Base-by-base conservation (phyloP, 2,888 invertebrate genomes). In the Escarpia spicata region DNA sequence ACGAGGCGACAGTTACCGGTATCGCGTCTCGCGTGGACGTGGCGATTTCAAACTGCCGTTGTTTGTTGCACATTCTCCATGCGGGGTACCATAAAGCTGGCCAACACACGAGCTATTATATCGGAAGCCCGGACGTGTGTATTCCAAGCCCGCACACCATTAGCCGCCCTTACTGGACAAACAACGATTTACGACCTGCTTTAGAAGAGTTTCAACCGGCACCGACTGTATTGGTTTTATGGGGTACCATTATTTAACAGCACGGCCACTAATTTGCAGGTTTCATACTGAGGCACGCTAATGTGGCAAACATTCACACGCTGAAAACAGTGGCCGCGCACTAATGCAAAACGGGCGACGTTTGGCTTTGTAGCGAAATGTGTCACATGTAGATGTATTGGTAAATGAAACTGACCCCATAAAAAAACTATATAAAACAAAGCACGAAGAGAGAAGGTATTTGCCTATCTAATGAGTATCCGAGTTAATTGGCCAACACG, bases 61-160 rank as follows among this genome's bases (percentile, higher is more conserved):
- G 75, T n/a, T 75, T n/a, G 75, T 75, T 1, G 75, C 75, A 15
- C 15, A 15, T 6, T 26, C 75, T 75, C 75, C 75, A 75, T 75
- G 75, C 75, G 75, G 75, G 75, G 4, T 2, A 75, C 75, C 75
- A 75, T 75, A 75, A 75, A 75, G 75, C 75, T 26, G 75, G 4
- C 75, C 75, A 26, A 6, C 75, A 6, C 26, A 26, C 10, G 6
- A 15, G 75, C 26, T 26, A 75, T 75, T 75, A 26, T 19, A 75
- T 26, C 3, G 26, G 75, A 3, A 26, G 75, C 19, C 26, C 75
- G 75, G 75, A 75, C 75, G 75, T 26, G 75, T 75, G 15, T 75
- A 75, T 75, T 75, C 75, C 75, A 75, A 75, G 75, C 75, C 75
- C 75, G 75, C 75, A 75, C 75, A 75, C 75, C 75, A 75, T 75